Base-by-base conservation (phyloP, 2,888 invertebrate species). In the Leptura quadrifasciata region DNA sequence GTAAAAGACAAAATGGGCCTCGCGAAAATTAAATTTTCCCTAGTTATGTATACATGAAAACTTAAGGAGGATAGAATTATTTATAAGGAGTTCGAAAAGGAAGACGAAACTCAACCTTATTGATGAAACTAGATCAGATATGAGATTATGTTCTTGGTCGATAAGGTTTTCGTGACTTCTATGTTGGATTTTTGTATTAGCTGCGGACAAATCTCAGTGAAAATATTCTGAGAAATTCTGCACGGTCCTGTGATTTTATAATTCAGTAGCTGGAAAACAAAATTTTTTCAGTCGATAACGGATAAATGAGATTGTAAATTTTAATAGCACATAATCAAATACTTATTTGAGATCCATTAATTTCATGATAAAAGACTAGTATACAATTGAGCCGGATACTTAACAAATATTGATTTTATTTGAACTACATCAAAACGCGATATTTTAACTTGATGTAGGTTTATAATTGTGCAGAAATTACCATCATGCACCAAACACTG, bases 31-130 rank as follows among this genome's bases (percentile, higher is more conserved):
- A 61, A 31, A 21, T 61, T 61, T 61, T 35, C 61, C 31, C n/a
- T 17, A 35, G 61, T 61, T 61, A 47, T 47, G 61, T 35, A 9
- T 35, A 61, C 35, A 61, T 61, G 35, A 35, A 61, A 20, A 20
- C 61, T 21, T 35, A 61, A 61, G 9, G 17, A 27, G 61, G 21
- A 60, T 31, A 18, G 35, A 61, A 61, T 61, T 61, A 61, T 61
- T 61, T 61, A 61, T 61, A 35, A 61, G 61, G 18, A 17, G 18
- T 31, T 61, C 18, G 35, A 8, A 3, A 18, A 61, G n/a, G 61
- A 60, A 21, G 5, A 24, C n/a, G n/a, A 15, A 60, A 21, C 12
- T 24, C 58, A 27, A 21, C 24, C 24, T 27, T 27, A 15, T 27
- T 60, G 21, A n/a, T 60, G 24, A 60, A 24, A 60, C 58, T 60